Evolutionary conservation across 2,113 vertebrate species (phyloP).

Genomic region (Gallinago undulata): DNA sequence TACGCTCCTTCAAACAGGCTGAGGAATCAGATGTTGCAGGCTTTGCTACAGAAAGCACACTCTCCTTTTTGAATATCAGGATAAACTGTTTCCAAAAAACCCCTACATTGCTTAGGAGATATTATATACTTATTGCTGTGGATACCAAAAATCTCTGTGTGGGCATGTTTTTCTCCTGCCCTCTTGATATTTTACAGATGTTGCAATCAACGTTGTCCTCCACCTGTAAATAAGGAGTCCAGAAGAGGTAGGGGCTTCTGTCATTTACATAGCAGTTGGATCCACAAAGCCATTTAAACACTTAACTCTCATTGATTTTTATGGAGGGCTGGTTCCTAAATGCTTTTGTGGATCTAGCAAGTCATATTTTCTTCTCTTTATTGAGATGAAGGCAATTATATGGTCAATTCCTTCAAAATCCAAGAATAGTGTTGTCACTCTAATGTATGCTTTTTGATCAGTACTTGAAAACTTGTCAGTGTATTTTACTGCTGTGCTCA

Average conservation of each 20-base stretch:
- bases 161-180: neutral
- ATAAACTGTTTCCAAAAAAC: neutral
- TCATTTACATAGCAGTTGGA: neutral
- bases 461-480: slow-evolving; percentile 8
- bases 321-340: neutral
- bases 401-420: slow-evolving; percentile 10
- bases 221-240: neutral
- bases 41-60: neutral
- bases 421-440: neutral
- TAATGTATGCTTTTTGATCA: slow-evolving; percentile 6
- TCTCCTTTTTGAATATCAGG: neutral
- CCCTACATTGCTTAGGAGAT: neutral
- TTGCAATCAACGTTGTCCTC: neutral
- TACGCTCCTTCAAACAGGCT: neutral
- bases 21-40: neutral
- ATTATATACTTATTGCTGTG: neutral
- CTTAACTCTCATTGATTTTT: neutral
- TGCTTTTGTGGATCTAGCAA: neutral
- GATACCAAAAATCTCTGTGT: neutral
- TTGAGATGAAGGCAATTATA: neutral
- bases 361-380: neutral
- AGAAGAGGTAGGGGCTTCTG: neutral
- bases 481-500: slow-evolving; percentile 1
- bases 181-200: neutral
- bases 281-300: slow-evolving; percentile 6